Evolutionary conservation across 2,113 vertebrate species (phyloP), one percentile per base, ranked within the genome.

Genomic region (Mus pahari): DNA sequence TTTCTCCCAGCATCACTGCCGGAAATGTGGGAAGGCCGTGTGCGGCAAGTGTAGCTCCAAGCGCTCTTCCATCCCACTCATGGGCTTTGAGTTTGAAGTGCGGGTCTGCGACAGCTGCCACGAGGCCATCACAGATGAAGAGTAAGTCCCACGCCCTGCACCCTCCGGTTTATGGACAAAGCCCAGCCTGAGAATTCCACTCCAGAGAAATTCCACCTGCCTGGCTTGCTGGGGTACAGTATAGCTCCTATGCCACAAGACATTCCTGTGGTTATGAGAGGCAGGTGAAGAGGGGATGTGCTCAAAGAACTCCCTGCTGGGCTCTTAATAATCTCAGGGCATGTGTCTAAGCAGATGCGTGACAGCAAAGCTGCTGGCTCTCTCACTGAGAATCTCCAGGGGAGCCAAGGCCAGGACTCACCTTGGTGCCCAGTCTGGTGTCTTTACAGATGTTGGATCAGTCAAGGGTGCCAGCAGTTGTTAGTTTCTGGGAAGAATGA

Each of bases 1-100:
- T 8, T 95, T 39, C 95, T 62, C 94, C 48, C 98, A 99, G 99
- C 99, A 99, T 94, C 99, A 99, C 97, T 99, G 99, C 96, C 99
- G 99, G 95, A 99, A 99, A 97, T 99, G 99, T 1, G 99, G 99
- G 68, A 99, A 99, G 96, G 99, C 99, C 0, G 99, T 99, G 88
- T 99, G 99, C 0, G 99, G 99, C 86, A 99, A 99, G 77, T 99
- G 99, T 98, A 99, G 99, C 55, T 99, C 99, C 94, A 99, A 99
- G 92, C 99, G 99, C 84, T 99, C 99, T 94, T 99, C 99, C 96
- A 99, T 99, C 98, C 99, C 99, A 0, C 98, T 99, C 94, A 99
- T 99, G 99, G 99, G 99, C 50, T 99, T 99, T 0, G 99, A 99
- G 98, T 99, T 99, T 7, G 99, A 99, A 98, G 99, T 99, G 96